Evolutionary conservation across 2,113 vertebrate genomes (phyloP).

Genomic region (Lynx canadensis): DNA sequence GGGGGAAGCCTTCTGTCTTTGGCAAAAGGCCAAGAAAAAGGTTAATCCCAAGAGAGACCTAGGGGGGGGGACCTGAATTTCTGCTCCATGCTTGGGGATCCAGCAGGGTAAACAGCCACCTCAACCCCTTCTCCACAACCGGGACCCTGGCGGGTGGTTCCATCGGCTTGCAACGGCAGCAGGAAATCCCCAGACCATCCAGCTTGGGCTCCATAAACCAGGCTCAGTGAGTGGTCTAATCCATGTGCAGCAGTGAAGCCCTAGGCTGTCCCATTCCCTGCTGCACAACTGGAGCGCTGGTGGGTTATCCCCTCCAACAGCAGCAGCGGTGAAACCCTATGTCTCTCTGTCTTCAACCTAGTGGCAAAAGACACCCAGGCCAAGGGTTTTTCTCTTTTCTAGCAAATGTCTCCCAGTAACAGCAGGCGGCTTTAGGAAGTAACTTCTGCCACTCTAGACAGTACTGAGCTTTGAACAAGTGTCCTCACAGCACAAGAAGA

Average conservation of each 20-base stretch:
- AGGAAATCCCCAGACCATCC: not conserved
- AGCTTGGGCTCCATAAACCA: not conserved
- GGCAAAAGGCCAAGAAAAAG: not conserved
- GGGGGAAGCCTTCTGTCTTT: not conserved
- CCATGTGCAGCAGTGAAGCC: not conserved
- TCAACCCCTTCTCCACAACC: not conserved
- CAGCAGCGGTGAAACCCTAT: not conserved
- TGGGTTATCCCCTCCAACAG: not conserved
- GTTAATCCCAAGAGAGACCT: not conserved
- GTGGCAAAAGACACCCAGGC: not conserved
- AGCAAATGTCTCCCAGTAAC: not conserved
- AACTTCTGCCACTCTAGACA: not conserved
- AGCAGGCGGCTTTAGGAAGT: not conserved
- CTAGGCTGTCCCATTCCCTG: not conserved
- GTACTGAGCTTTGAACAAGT: not conserved
- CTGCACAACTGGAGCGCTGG: not conserved
- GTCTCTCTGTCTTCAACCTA: not conserved
- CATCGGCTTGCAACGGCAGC: not conserved
- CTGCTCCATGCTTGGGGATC: not conserved
- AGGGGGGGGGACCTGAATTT: not conserved
- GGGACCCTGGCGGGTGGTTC: not conserved
- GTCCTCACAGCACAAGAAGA: not conserved
- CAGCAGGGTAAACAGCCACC: not conserved
- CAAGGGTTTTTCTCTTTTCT: not conserved
- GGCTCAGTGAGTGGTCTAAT: not conserved